Evolutionary conservation across 2,888 invertebrate genomes (phyloP), one percentile per base, ranked within the genome.

Genomic region (Philonicus albiceps): DNA sequence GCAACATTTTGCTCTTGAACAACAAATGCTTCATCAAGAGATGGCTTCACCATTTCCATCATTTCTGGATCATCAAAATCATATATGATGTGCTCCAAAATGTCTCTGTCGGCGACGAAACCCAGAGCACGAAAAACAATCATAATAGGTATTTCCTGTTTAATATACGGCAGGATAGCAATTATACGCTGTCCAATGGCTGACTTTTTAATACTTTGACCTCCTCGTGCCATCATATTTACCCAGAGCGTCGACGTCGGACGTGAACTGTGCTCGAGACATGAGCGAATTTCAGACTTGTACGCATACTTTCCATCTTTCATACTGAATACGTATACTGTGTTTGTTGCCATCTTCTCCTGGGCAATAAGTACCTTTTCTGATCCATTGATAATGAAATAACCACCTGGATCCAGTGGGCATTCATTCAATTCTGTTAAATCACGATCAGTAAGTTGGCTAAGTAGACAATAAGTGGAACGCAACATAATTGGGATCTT

Each of bases 11-110:
- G 99, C 91, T 99, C 99, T 93, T 99, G 99, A 89, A 99, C 98
- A 0, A 99, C 99, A 93, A 99, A 99, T 73, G 99, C 99, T 93
- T 99, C 99, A 93, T 99, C 99, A 86, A 99, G 93, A 0, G 99
- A 99, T 0, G 99, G 99, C 92, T 99, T 99, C 0, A 98, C 99
- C 99, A 99, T 99, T 94, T 99, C 99, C 99, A 99, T 99, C 99
- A 99, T 99, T 94, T 99, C 99, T 7, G 98, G 99, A 93, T 99
- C 99, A 92, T 99, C 99, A 93, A 99, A 99, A 91, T 99, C 99
- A 92, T 99, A 99, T 90, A 99, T 99, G 88, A 99, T 99, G 91
- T 99, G 99, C 91, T 99, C 99, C 30, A 99, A 93, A 90, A 99
- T 99, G 93, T 99, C 99, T 90, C 99, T 95, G 93, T 99, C 99